Evolutionary conservation across 2,113 vertebrate genomes (phyloP).

Genomic region (Solea senegalensis): DNA sequence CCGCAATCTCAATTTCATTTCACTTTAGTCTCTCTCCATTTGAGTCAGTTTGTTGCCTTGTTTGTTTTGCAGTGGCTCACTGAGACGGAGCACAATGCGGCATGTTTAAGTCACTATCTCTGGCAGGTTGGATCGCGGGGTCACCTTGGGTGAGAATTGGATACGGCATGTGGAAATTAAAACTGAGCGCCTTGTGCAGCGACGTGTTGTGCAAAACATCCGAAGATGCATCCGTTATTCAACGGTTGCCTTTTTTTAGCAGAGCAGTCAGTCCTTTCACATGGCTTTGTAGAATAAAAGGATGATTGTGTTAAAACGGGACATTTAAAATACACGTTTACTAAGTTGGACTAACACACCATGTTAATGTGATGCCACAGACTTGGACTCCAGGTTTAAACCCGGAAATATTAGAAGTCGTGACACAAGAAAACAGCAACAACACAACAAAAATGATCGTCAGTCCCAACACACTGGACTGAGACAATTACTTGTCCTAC

Average conservation of each 20-base stretch:
- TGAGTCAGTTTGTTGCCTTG: constrained; percentile 61
- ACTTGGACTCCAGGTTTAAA: too few relatives aligned
- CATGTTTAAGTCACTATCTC: constrained; percentile 55
- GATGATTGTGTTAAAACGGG: too few relatives aligned
- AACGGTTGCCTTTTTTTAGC: constrained; percentile 28
- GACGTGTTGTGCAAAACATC: constrained; percentile 34
- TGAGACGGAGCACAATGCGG: constrained; percentile 52
- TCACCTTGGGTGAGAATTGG: constrained; percentile 54
- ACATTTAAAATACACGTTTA: too few relatives aligned
- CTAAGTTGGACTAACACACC: too few relatives aligned
- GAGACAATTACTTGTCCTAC: constrained; percentile 23
- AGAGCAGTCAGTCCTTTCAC: background rate
- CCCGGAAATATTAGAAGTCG: too few relatives aligned
- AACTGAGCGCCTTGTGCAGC: constrained; percentile 38
- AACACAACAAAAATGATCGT: too few relatives aligned
- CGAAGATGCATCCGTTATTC: constrained; percentile 9
- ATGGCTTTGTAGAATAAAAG: too few relatives aligned
- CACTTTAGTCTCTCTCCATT: constrained; percentile 54
- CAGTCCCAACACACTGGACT: background rate
- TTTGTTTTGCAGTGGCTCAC: constrained; percentile 56
- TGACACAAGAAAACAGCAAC: too few relatives aligned
- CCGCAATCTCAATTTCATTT: too few relatives aligned
- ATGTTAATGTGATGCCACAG: too few relatives aligned
- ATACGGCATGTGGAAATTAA: constrained; percentile 64
- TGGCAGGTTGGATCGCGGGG: constrained; percentile 44